Evolutionary conservation across 2,113 vertebrate genomes (phyloP).

Genomic region (Caracal caracal): DNA sequence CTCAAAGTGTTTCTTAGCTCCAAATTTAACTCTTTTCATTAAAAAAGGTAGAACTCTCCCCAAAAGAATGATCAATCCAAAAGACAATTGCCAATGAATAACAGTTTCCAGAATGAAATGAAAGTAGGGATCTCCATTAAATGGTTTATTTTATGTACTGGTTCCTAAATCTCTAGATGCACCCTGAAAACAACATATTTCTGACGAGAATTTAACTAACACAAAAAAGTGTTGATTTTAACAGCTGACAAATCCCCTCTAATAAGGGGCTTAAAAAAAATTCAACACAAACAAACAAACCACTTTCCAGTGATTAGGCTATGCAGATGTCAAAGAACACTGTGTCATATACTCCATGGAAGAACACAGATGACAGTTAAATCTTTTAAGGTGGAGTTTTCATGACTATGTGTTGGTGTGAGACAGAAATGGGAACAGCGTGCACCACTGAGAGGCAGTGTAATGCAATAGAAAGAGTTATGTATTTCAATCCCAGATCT

Average conservation of each 20-base stretch:
- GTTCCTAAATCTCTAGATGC: not conserved
- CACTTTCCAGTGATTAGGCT: conserved; percentile 32
- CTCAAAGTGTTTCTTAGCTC: not conserved
- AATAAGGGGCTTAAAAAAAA: conserved; percentile 34
- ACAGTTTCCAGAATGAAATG: conserved; percentile 32
- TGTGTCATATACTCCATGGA: not conserved
- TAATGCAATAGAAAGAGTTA: conserved; percentile 55
- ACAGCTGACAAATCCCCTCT: conserved; percentile 57
- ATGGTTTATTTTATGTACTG: conserved; percentile 9
- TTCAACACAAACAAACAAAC: conserved; percentile 47
- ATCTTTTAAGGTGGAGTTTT: not conserved
- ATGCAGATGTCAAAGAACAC: conserved; percentile 39
- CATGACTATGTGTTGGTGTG: not conserved
- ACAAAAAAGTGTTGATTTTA: conserved; percentile 51
- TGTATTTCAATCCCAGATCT: conserved; percentile 17
- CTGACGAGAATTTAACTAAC: conserved; percentile 49
- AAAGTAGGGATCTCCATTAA: conserved; percentile 23
- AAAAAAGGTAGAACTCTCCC: not conserved
- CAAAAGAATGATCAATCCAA: not conserved
- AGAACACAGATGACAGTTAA: not conserved
- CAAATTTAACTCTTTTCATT: conserved; percentile 63
- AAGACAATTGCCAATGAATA: not conserved
- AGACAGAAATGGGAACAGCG: not conserved
- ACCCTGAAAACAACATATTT: conserved; percentile 47
- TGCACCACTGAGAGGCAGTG: conserved; percentile 79